These are phyloP conservation scores for Ornithoptera alexandrae DNA, from an alignment of 2,888 invertebrate genomes.

Conservation along the genomic window DNA sequence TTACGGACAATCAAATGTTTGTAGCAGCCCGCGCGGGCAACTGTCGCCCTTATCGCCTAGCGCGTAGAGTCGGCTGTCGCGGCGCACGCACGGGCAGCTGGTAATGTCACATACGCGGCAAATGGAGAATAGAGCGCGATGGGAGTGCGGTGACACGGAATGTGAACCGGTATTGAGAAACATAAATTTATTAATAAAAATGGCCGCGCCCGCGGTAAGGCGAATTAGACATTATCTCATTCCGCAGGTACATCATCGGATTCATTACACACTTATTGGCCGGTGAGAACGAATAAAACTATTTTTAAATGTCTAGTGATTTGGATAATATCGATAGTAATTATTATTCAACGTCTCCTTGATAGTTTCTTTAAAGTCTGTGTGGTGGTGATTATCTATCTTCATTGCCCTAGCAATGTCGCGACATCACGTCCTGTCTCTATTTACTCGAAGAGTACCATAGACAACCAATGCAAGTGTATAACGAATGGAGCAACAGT, in stretches of 20 bases:
- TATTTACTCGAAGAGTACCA: no score
- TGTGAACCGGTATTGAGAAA: conserved; percentile 67
- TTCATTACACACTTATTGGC: conserved; percentile 77
- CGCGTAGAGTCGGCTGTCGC: conserved; percentile 24
- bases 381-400: no score
- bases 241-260: conserved; percentile 68
- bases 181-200: conserved; percentile 61
- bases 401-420: no score
- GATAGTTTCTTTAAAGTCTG: no score
- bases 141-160: conserved; percentile 61
- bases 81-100: conserved; percentile 17
- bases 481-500: no score
- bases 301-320: conserved; percentile 65
- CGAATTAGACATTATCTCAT: conserved; percentile 70
- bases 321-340: conserved; percentile 32
- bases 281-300: conserved; percentile 68
- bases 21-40: background rate
- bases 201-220: conserved; percentile 69
- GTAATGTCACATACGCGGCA: conserved; percentile 36
- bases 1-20: conserved; percentile 18
- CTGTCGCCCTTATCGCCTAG: background rate
- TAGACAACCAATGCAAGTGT: no score
- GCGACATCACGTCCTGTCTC: no score
- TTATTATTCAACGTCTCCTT: no score
- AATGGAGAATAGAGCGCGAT: conserved; percentile 45